Percentiles rank a stretch among this genome's conserved stretches.
These are phyloP conservation scores for Palythoa caribaeorum DNA, from an alignment of 92 coral and sea anemone species.

Conservation along the genomic window DNA sequence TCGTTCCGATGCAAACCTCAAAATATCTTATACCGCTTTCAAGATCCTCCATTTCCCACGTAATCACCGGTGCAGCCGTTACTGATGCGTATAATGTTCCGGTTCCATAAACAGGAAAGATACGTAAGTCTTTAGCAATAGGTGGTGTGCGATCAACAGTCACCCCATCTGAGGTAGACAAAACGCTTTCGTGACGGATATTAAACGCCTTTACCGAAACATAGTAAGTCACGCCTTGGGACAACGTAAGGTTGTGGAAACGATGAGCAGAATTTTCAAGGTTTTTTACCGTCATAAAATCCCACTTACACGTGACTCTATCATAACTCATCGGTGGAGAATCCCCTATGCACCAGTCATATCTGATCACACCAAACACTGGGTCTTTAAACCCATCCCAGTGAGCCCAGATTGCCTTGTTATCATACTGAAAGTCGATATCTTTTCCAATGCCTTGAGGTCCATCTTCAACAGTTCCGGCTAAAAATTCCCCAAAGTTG, in stretches of 20 bases:
- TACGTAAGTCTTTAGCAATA: conserved; percentile 56
- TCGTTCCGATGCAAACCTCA: conserved; percentile 62
- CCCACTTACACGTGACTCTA: conserved; percentile 59
- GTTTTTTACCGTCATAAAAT: conserved; percentile 57
- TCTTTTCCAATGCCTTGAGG: conserved; percentile 61
- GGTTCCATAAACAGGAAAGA: conserved; percentile 71
- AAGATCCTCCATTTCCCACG: conserved; percentile 77
- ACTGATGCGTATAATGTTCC: conserved; percentile 64
- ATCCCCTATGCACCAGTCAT: conserved; percentile 83
- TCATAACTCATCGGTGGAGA: conserved; percentile 42
- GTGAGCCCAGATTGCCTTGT: conserved; percentile 85
- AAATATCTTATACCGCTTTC: conserved; percentile 79
- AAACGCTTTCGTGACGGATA: conserved; percentile 62
- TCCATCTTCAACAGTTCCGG: conserved; percentile 89
- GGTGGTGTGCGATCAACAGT: conserved; percentile 84
- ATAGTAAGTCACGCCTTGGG: conserved; percentile 76
- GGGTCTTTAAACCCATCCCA: conserved; percentile 89
- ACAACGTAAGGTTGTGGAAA: conserved; percentile 39
- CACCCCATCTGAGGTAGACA: conserved; percentile 86
- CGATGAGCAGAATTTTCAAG: conserved; percentile 48
- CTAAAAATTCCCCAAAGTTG: conserved; percentile 69
- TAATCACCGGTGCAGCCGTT: conserved; percentile 70
- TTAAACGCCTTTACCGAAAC: conserved; percentile 79
- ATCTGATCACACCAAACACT: conserved; percentile 65
- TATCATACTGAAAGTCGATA: conserved; percentile 85